Evolutionary conservation across 2,797 vertebrate genomes (phyloP).

Genomic region (Anguilla megastoma): DNA sequence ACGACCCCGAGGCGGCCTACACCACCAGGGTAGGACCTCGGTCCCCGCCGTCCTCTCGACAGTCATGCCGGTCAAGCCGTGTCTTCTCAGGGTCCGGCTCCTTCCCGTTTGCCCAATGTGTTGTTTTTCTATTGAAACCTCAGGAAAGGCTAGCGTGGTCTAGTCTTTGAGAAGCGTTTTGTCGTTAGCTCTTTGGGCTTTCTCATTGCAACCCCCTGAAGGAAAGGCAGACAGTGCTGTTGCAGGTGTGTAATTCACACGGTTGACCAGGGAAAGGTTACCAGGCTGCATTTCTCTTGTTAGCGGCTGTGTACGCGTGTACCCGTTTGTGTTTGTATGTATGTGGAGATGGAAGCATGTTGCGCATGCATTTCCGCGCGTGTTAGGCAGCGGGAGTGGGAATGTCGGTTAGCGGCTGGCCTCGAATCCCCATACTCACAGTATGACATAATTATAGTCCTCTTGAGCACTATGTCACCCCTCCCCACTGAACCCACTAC

Average conservation of each 20-base stretch:
- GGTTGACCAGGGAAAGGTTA: background rate
- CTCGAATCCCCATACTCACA: background rate
- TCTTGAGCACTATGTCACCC: background rate
- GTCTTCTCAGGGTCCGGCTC: background rate
- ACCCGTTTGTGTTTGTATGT: background rate
- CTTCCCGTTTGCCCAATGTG: too few relatives aligned
- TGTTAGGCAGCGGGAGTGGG: background rate
- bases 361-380: background rate
- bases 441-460: background rate
- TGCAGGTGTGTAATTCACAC: background rate
- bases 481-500: background rate
- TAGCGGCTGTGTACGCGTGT: background rate
- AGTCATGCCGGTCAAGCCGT: background rate
- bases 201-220: background rate
- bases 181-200: background rate
- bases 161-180: background rate
- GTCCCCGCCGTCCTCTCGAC: background rate
- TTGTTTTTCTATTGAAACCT: background rate
- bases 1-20: constrained; percentile 66
- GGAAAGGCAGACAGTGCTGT: background rate
- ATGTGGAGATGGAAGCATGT: background rate
- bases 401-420: background rate
- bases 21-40: constrained; percentile 64
- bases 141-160: background rate
- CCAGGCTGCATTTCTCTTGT: background rate